Base-by-base conservation (phyloP, 1,140 invertebrate genomes). In the Trichonephila inaurata region DNA sequence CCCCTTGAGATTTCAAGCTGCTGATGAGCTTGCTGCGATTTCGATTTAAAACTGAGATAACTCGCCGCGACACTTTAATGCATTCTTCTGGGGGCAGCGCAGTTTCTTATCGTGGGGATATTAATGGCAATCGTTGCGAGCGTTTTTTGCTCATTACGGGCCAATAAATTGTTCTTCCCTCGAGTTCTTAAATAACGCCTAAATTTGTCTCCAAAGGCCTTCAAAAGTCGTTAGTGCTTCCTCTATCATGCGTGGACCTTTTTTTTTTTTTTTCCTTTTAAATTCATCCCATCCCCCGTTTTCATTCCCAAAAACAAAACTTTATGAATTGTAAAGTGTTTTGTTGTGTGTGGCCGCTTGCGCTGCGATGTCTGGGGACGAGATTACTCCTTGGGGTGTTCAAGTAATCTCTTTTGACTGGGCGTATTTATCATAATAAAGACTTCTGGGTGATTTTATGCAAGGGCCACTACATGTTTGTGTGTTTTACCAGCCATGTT, bases 401-500 rank as follows among this genome's bases (percentile, higher is more conserved):
- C 21, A 14, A 2, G 18, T 87, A 87, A 87, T 87, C 85, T 60
- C 60, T 87, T 87, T 87, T 87, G 60, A 24, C n/a, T 33, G 6
- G 62, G 61, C n/a, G 28, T 64, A 87, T 87, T 87, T 87, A 87
- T 87, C 85, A 87, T 87, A 87, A 87, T 87, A 87, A 87, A 87
- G 60, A n/a, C 61, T 33, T 24, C 24, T 87, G 58, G n/a, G 85
- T 40, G 85, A 33, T 61, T 87, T 87, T 87, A 64, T 87, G 85
- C 28, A 7, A 21, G 16, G 58, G 21, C 61, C 44, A n/a, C 44
- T 12, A 8, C 3, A 16, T 62, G 51, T 64, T 40, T 40, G 85
- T 64, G 24, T 87, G 28, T 28, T 77, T 77, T 77, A 18, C 62
- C 62, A 40, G 72, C 2, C 72, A 14, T 14, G 24, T 77, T 40